phyloP scores from a whole-genome alignment of 2,797 vertebrate species.

The Siniperca obscura region DNA sequence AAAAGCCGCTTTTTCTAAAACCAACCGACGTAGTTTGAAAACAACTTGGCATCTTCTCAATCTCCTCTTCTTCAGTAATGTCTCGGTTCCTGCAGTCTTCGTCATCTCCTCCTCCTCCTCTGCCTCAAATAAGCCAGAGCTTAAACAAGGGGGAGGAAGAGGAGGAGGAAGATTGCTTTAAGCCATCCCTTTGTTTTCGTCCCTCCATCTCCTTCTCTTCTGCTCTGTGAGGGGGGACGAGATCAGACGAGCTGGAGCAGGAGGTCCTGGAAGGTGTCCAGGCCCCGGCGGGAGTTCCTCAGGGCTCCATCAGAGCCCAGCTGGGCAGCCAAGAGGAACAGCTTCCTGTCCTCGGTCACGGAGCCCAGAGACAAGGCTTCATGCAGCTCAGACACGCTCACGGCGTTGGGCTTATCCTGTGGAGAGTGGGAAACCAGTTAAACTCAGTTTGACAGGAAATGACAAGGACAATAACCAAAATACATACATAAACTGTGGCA shows the following conservation, averaged over 20 bases:
- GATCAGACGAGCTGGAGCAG: constrained; percentile 87
- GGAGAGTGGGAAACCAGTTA: neutral
- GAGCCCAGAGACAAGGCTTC: constrained; percentile 86
- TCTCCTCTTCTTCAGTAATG: constrained; percentile 3
- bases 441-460: neutral
- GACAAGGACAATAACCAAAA: neutral
- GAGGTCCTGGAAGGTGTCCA: constrained; percentile 87
- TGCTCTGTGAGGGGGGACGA: neutral
- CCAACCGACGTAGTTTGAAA: neutral
- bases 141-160: constrained; percentile 15
- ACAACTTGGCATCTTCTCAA: neutral
- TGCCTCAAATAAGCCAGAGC: constrained; percentile 29
- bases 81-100: constrained; percentile 12
- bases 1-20: constrained; percentile 14
- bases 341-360: constrained; percentile 77
- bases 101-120: constrained; percentile 45
- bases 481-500: neutral
- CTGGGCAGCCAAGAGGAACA: constrained; percentile 88
- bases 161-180: constrained; percentile 27
- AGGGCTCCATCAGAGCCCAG: constrained; percentile 76
- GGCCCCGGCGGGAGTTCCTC: constrained; percentile 75
- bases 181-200: constrained; percentile 19
- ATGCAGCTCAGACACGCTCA: constrained; percentile 84
- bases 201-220: constrained; percentile 18
- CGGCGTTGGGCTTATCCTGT: constrained; percentile 87